These are phyloP conservation scores for Electrophaes corylata DNA, from an alignment of 2,888 invertebrate species.

Conservation along the genomic window DNA sequence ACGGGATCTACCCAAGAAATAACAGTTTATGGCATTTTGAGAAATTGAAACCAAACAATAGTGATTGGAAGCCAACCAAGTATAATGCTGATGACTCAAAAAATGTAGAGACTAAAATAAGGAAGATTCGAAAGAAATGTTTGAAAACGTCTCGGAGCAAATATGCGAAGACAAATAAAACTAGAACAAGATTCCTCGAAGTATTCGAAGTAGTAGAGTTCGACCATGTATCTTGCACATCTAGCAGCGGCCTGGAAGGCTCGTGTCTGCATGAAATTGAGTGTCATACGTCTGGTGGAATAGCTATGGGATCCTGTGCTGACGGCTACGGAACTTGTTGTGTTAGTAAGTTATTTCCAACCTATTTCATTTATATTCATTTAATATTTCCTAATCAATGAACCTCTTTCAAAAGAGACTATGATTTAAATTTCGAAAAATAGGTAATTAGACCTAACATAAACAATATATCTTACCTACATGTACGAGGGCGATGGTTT, in stretches of 20 bases:
- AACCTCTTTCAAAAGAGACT: too few species aligned
- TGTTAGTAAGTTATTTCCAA: conserved; percentile 85
- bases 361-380: background rate
- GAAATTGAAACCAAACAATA: conserved; percentile 18
- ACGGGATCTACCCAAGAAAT: conserved; percentile 16
- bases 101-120: conserved; percentile 45
- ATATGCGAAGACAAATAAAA: conserved; percentile 24
- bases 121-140: conserved; percentile 50
- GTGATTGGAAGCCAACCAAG: conserved; percentile 12
- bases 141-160: conserved; percentile 35
- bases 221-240: conserved; percentile 85
- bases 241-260: conserved; percentile 86
- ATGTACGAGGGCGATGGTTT: conserved; percentile 13
- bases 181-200: conserved; percentile 82
- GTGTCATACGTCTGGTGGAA: conserved; percentile 86
- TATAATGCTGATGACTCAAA: background rate
- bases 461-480: too few species aligned
- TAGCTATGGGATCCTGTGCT: conserved; percentile 87
- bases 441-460: too few species aligned
- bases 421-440: too few species aligned
- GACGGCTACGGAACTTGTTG: conserved; percentile 90
- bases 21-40: conserved; percentile 43
- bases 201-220: conserved; percentile 89
- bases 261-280: conserved; percentile 88
- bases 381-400: background rate